Percentiles rank a stretch among this genome's conserved stretches.
Conservation (phyloP, 2,888 invertebrate species). For the Trisateles emortualis region DNA sequence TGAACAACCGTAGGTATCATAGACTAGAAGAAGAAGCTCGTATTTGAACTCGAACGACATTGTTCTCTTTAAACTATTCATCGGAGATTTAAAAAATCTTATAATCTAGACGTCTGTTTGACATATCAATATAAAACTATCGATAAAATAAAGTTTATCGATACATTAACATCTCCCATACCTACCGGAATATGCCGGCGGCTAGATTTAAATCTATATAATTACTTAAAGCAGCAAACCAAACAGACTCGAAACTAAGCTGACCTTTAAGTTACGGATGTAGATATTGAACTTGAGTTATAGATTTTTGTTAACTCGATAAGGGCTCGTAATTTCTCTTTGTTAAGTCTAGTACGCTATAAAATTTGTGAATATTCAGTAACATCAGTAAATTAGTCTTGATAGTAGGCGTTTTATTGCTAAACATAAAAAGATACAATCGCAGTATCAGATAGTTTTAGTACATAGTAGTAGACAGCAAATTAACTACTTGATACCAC, state of each 20-base stretch:
- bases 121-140: not conserved
- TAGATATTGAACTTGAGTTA: slow-evolving; percentile 8
- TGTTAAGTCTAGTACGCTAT: not conserved
- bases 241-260: slow-evolving; percentile 20
- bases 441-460: too few relatives aligned
- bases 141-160: not conserved
- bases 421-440: too few relatives aligned
- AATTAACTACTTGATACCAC: too few relatives aligned
- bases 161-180: not conserved
- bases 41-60: too few relatives aligned
- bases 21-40: too few relatives aligned
- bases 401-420: too few relatives aligned
- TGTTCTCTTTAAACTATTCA: too few relatives aligned
- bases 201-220: slow-evolving; percentile 48
- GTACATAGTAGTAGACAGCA: too few relatives aligned
- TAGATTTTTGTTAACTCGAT: slow-evolving; percentile 3
- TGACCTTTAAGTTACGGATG: slow-evolving; percentile 18
- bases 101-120: too few relatives aligned
- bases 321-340: not conserved
- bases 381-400: too few relatives aligned
- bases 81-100: too few relatives aligned
- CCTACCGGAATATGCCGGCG: slow-evolving; percentile 30
- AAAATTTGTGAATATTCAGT: not conserved
- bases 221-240: slow-evolving; percentile 38
- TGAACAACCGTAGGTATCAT: too few relatives aligned